Percentiles rank a stretch among this genome's conserved stretches.
These are phyloP conservation scores for Gymnocephalus cernua DNA, from an alignment of 2,113 vertebrate species.

Conservation along the genomic window DNA sequence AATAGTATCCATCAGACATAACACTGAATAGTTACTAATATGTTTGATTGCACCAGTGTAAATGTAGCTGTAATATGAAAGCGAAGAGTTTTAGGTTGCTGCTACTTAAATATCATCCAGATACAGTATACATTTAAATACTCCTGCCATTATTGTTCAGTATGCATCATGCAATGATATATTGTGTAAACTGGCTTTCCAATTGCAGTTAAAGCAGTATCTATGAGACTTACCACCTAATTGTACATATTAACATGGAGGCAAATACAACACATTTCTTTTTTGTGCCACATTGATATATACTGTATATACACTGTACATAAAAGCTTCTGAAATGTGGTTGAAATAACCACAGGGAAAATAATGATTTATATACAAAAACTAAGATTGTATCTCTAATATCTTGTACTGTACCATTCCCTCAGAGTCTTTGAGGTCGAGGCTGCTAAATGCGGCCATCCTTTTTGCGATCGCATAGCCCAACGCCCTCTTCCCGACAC, in stretches of 20 bases:
- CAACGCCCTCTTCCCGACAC: slow-evolving; percentile 84
- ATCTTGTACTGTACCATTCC: slow-evolving; percentile 82
- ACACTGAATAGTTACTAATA: no score
- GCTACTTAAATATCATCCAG: not conserved
- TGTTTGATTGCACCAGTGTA: not conserved
- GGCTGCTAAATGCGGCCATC: slow-evolving; percentile 80
- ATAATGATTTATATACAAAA: not conserved
- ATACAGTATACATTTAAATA: no score
- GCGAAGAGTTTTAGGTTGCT: not conserved
- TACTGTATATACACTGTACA: not conserved
- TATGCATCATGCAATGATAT: not conserved
- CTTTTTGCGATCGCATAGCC: slow-evolving; percentile 83
- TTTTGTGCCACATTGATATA: not conserved
- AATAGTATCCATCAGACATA: no score
- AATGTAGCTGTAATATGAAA: not conserved
- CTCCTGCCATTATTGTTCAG: not conserved
- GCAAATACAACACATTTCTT: no score
- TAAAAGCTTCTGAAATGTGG: not conserved
- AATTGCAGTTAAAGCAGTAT: not conserved
- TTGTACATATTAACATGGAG: not conserved
- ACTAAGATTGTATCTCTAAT: not conserved
- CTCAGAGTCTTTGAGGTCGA: slow-evolving; percentile 84
- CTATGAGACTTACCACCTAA: not conserved
- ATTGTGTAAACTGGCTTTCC: not conserved
- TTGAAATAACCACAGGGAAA: not conserved